These are phyloP conservation scores for Galeopterus variegatus DNA, from an alignment of 2,113 vertebrate genomes.

Conservation along the genomic window DNA sequence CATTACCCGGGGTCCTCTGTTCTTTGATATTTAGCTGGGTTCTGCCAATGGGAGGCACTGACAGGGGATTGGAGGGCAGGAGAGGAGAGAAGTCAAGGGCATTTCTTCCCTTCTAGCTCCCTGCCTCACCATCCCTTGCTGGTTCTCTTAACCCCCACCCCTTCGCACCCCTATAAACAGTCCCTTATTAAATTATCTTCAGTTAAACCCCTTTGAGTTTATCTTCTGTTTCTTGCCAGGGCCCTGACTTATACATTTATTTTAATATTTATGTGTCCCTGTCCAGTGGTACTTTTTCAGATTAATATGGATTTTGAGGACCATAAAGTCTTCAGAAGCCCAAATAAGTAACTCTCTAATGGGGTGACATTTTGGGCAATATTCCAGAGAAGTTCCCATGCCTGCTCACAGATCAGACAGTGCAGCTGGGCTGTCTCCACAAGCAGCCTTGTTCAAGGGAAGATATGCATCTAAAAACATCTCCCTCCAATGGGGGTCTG, in stretches of 20 bases:
- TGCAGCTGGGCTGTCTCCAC: not conserved
- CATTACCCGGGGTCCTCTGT: not conserved
- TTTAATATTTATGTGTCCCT: not conserved
- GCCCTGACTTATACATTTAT: not conserved
- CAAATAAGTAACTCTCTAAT: not conserved
- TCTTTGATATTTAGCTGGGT: not conserved
- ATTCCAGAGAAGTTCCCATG: not conserved
- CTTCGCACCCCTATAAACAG: not conserved
- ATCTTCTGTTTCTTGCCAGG: not conserved
- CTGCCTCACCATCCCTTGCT: not conserved
- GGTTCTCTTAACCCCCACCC: not conserved
- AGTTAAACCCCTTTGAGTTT: not conserved
- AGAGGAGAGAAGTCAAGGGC: not conserved
- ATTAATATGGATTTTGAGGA: conserved; percentile 1
- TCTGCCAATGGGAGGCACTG: not conserved
- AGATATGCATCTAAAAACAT: not conserved
- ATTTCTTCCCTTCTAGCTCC: not conserved
- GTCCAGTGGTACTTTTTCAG: not conserved
- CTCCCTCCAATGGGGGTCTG: not conserved
- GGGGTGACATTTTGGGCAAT: not conserved
- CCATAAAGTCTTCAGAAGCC: not conserved
- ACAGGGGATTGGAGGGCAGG: not conserved
- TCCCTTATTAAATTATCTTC: not conserved
- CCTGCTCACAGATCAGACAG: not conserved
- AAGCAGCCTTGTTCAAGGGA: not conserved